Base-by-base conservation (phyloP, 2,888 invertebrate species). In the Coenonympha arcania region DNA sequence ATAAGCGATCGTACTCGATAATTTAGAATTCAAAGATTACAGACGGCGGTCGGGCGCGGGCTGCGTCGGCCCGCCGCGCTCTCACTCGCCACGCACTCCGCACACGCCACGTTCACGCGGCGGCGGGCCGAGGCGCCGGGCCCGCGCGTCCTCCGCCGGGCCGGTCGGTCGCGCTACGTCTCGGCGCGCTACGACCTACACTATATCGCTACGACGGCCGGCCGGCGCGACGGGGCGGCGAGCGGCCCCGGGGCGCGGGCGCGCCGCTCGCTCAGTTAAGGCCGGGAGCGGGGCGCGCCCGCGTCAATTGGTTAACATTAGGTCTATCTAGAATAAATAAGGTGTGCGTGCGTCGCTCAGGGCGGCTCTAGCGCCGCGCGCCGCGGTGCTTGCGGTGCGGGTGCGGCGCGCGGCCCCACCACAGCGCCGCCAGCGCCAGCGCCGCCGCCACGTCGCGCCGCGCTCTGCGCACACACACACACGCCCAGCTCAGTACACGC, bases 351-450 rank as follows among this genome's bases (percentile, higher is more conserved):
- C 51, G 56, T 52, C 50, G 73, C 71, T 85, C 85, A 85, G 77
- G 85, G 86, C 68, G 87, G 87, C 72, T 86, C 84, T 81, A 84
- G 76, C 75, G 84, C 84, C 87, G 84, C 76, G 84, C 86, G 80
- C 87, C 87, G 79, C 87, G 87, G 71, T 87, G 87, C 80, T 87
- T 86, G 82, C 87, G 85, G 76, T 86, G 87, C 69, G 76, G 66
- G 55, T 60, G 61, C 55, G 64, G 60, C 68, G 75, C 79, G 71
- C 73, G 72, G 58, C 73, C 62, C 61, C 71, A 75, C 78, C 72
- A 73, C 78, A 69, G 68, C 79, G 76, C 75, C 76, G 71, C 67
- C 76, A 76, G 74, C 76, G 74, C 71, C 71, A 68, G 65, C 68
- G 68, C 66, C 75, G 73, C 63, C 74, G 70, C 64, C 76, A 65